phyloP scores from a whole-genome alignment of 2,797 vertebrate species.

The Gephyroberyx darwinii region DNA sequence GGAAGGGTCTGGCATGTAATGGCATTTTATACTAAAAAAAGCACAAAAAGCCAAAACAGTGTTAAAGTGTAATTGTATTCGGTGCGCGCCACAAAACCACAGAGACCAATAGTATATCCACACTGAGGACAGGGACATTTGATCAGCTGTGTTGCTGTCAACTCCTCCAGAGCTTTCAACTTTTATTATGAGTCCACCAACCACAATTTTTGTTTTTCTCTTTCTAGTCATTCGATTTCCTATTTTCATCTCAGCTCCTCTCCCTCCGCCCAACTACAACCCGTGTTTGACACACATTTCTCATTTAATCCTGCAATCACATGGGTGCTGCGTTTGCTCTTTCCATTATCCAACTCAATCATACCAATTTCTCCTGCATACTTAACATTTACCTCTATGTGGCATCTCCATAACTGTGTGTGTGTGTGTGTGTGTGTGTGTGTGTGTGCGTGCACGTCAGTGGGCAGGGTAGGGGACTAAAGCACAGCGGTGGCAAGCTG shows the following conservation, averaged over 20 bases:
- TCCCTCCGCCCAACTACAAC: background rate
- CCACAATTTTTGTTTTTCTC: background rate
- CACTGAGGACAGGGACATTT: background rate
- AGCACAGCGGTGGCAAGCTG: conserved; percentile 65
- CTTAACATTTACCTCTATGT: background rate
- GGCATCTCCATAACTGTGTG: background rate
- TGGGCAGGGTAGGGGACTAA: conserved; percentile 59
- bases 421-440: conserved; percentile 4
- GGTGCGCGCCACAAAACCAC: background rate
- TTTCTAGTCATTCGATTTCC: background rate
- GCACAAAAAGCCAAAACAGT: background rate
- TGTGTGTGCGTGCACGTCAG: conserved; percentile 47
- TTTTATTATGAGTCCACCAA: too few relatives aligned
- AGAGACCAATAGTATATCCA: background rate
- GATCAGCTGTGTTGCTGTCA: background rate
- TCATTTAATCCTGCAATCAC: background rate
- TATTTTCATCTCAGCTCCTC: background rate
- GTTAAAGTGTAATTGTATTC: background rate
- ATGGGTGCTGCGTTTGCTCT: background rate
- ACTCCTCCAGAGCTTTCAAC: background rate
- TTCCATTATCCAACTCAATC: background rate
- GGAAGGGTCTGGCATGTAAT: background rate
- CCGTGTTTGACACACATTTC: background rate
- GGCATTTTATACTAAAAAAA: background rate
- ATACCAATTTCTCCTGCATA: too few relatives aligned